These are phyloP conservation scores for Cynopterus brachyotis DNA, from an alignment of 2,113 vertebrate species.

Conservation along the genomic window DNA sequence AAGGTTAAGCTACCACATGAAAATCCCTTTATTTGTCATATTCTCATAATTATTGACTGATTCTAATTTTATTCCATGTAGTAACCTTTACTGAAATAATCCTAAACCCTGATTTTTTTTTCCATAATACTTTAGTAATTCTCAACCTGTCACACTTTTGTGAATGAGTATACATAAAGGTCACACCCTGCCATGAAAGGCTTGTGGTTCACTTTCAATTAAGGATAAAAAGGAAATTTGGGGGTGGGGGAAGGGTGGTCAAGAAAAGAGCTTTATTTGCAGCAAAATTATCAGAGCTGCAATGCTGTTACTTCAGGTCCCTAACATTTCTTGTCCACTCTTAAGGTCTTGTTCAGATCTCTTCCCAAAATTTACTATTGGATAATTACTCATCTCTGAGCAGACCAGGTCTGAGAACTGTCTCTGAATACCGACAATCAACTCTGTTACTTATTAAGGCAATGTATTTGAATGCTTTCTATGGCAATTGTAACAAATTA, in stretches of 20 bases:
- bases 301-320: not conserved
- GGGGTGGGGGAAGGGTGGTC: not conserved
- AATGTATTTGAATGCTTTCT: not conserved
- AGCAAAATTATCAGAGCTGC: not conserved
- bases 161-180: conserved; percentile 13
- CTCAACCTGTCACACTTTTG: not conserved
- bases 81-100: conserved; percentile 26
- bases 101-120: conserved; percentile 22
- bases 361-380: not conserved
- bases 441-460: not conserved
- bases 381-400: not conserved
- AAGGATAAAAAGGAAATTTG: not conserved
- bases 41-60: conserved; percentile 1
- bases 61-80: conserved; percentile 20
- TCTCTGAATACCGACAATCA: not conserved
- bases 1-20: conserved; percentile 45
- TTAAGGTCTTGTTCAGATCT: not conserved
- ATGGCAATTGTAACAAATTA: not conserved
- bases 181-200: not conserved
- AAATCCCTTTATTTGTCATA: not conserved
- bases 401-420: not conserved
- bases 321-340: not conserved
- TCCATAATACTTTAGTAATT: not conserved
- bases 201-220: not conserved
- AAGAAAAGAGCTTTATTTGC: conserved; percentile 4